These are phyloP conservation scores for Drosophila formosana DNA, from an alignment of 2,888 invertebrate species.

Conservation along the genomic window DNA sequence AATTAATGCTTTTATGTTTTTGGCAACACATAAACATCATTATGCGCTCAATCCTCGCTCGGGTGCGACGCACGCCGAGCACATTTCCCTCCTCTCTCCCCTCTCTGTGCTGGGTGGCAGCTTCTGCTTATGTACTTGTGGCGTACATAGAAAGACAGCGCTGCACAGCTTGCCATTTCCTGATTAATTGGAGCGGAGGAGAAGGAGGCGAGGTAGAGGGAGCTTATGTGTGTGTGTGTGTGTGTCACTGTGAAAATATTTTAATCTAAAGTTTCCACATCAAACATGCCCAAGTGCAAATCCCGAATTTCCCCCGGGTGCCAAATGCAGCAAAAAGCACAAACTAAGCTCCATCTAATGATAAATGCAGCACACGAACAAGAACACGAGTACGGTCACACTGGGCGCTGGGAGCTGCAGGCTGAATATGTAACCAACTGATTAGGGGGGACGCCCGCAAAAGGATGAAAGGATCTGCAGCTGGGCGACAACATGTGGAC, in stretches of 20 bases:
- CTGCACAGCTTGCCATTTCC: constrained; percentile 31
- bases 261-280: constrained; percentile 83
- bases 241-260: constrained; percentile 72
- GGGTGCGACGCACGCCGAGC: constrained; percentile 38
- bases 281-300: constrained; percentile 74
- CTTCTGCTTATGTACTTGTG: constrained; percentile 39
- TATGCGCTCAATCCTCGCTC: constrained; percentile 80
- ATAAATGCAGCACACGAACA: constrained; percentile 60
- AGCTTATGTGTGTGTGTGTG: constrained; percentile 11
- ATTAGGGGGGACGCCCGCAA: constrained; percentile 54
- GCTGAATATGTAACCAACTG: constrained; percentile 71
- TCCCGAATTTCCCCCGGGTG: constrained; percentile 49
- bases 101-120: not conserved
- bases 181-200: constrained; percentile 35
- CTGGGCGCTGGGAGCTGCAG: not conserved
- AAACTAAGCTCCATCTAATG: constrained; percentile 71
- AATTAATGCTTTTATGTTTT: constrained; percentile 85
- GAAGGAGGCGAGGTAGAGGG: not conserved
- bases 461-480: constrained; percentile 71
- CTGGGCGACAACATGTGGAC: constrained; percentile 40
- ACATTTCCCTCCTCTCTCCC: not conserved
- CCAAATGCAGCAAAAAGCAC: constrained; percentile 58
- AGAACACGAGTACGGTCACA: not conserved
- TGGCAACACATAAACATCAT: constrained; percentile 84
- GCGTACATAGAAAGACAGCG: constrained; percentile 3